phyloP scores from a whole-genome alignment of 2,888 invertebrate genomes.

The Plagiodera versicolora region DNA sequence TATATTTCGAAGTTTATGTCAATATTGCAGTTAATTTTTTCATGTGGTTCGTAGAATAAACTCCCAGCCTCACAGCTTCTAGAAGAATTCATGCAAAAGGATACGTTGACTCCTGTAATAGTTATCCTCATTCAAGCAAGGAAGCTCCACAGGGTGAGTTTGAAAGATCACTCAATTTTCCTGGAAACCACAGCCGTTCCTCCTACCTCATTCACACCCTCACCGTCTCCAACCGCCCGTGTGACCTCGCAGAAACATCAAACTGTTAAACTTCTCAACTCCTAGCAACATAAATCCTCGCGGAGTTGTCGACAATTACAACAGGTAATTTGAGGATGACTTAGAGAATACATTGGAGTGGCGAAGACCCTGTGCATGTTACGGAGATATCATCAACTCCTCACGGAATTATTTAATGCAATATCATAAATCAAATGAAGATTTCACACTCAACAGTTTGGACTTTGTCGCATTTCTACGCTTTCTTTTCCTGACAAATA shows the following conservation, averaged over 20 bases:
- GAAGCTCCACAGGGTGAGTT: neutral
- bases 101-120: too few relatives aligned
- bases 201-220: neutral
- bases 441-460: too few relatives aligned
- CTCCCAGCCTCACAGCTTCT: too few relatives aligned
- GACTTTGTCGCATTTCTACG: too few relatives aligned
- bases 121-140: too few relatives aligned
- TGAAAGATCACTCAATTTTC: neutral
- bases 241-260: constrained; percentile 9
- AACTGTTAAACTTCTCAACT: constrained; percentile 17
- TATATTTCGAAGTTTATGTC: too few relatives aligned
- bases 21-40: too few relatives aligned
- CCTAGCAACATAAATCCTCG: constrained; percentile 19
- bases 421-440: too few relatives aligned
- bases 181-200: neutral
- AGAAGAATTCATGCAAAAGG: too few relatives aligned
- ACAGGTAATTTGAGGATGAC: constrained; percentile 28
- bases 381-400: neutral
- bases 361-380: neutral
- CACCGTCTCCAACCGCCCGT: neutral
- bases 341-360: constrained; percentile 24
- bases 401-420: neutral
- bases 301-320: constrained; percentile 25
- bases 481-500: too few relatives aligned
- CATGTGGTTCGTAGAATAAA: too few relatives aligned